A percentile compares a stretch with the other conserved stretches of the same genome.
These are phyloP conservation scores for Girardinichthys multiradiatus DNA, from an alignment of 2,113 vertebrate species.

Conservation along the genomic window DNA sequence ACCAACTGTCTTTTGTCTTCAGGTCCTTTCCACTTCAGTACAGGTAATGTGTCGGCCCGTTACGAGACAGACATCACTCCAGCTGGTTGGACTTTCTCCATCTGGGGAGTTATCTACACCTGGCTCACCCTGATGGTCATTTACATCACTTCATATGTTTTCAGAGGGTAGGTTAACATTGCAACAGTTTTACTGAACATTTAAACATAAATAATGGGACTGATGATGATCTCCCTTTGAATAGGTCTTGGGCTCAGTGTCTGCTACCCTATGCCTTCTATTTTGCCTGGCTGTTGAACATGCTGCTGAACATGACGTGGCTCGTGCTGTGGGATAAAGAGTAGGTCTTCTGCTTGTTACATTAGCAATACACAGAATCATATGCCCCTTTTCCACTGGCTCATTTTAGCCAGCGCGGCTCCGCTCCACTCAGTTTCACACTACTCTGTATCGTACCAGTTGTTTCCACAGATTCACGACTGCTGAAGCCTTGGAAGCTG, in stretches of 20 bases:
- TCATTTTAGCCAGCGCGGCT: no score
- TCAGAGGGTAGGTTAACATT: constrained; percentile 69
- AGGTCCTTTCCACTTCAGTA: constrained; percentile 68
- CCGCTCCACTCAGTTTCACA: no score
- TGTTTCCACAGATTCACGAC: no score
- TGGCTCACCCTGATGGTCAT: constrained; percentile 78
- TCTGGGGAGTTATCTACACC: constrained; percentile 81
- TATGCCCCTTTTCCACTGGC: no score
- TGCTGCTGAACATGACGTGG: constrained; percentile 79
- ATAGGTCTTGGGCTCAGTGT: constrained; percentile 68
- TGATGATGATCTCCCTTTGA: constrained; percentile 30
- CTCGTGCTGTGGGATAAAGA: constrained; percentile 81
- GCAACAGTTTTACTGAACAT: not conserved
- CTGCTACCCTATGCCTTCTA: constrained; percentile 77
- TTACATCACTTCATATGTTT: constrained; percentile 71
- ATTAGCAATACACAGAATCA: not conserved
- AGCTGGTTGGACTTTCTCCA: constrained; percentile 81
- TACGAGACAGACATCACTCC: constrained; percentile 78
- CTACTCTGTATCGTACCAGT: no score
- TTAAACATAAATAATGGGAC: not conserved
- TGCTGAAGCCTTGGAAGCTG: no score
- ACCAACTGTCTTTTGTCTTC: not conserved
- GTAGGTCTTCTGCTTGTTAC: constrained; percentile 57
- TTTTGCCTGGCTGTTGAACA: constrained; percentile 74
- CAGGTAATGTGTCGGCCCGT: constrained; percentile 69